A percentile compares a stretch with the other conserved stretches of the same genome.
Conservation (phyloP, 2,113 vertebrate genomes). For the Phoenicopterus ruber region DNA sequence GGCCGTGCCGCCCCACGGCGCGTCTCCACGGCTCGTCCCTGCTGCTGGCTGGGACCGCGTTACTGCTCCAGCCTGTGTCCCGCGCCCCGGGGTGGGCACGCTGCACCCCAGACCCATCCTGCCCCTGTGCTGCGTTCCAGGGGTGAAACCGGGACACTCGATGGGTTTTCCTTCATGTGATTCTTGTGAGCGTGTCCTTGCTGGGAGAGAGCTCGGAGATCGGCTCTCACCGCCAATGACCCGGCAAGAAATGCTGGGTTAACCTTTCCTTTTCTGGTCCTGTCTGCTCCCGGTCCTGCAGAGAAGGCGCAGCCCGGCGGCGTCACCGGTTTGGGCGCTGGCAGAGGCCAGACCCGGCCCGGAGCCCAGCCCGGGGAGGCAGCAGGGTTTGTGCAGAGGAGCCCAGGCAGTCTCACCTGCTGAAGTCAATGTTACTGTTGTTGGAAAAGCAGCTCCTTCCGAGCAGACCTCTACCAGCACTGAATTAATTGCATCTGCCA, state of each 20-base stretch:
- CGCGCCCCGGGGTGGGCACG: fast-evolving
- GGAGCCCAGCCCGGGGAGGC: background rate
- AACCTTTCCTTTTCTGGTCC: background rate
- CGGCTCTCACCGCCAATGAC: background rate
- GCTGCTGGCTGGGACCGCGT: background rate
- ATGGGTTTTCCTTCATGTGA: background rate
- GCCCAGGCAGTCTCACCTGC: background rate
- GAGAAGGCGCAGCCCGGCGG: background rate
- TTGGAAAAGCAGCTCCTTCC: background rate
- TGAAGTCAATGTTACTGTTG: background rate
- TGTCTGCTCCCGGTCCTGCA: background rate
- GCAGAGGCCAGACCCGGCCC: background rate
- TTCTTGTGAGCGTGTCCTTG: background rate
- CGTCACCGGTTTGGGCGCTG: background rate
- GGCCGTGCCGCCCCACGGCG: fast-evolving
- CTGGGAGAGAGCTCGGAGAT: background rate
- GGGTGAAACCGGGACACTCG: background rate
- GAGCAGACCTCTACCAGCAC: background rate
- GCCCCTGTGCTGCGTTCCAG: background rate
- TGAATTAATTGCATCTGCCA: background rate
- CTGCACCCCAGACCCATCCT: background rate
- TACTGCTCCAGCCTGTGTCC: background rate
- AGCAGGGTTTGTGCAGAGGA: background rate
- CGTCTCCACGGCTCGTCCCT: no score
- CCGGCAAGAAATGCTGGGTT: fast-evolving